Evolutionary conservation across 2,797 vertebrate genomes (phyloP).

Genomic region (Echeneis naucrates): DNA sequence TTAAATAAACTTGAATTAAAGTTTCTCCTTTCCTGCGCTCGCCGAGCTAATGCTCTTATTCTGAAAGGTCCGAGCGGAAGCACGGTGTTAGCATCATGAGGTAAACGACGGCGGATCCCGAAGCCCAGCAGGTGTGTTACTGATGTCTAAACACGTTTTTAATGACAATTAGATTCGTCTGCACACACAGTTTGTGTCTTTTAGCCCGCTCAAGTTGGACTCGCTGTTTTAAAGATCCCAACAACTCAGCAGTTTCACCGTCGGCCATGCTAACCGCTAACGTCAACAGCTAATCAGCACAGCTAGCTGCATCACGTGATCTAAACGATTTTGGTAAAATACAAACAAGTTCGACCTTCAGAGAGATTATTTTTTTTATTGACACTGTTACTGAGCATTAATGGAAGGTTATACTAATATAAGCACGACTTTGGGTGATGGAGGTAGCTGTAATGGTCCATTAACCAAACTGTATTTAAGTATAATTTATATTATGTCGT

Average conservation of each 20-base stretch:
- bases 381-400: background rate
- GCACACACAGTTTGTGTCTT: accelerated
- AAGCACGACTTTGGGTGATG: background rate
- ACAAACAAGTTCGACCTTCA: too few relatives aligned
- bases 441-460: background rate
- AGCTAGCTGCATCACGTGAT: background rate
- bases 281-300: background rate
- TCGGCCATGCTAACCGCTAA: slow-evolving; percentile 1
- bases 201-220: accelerated
- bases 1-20: background rate
- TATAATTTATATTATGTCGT: too few relatives aligned
- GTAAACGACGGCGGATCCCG: slow-evolving; percentile 14
- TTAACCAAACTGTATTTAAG: too few relatives aligned
- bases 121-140: background rate
- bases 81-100: accelerated
- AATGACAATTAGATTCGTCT: accelerated
- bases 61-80: slow-evolving; percentile 11
- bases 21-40: background rate
- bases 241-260: background rate
- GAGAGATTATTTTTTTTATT: too few relatives aligned
- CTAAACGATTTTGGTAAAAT: accelerated
- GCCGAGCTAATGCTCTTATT: background rate
- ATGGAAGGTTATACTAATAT: too few relatives aligned
- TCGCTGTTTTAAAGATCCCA: background rate
- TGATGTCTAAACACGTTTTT: background rate